These are phyloP conservation scores for Alectoris magna DNA, from an alignment of 2,797 vertebrate genomes.

Conservation along the genomic window DNA sequence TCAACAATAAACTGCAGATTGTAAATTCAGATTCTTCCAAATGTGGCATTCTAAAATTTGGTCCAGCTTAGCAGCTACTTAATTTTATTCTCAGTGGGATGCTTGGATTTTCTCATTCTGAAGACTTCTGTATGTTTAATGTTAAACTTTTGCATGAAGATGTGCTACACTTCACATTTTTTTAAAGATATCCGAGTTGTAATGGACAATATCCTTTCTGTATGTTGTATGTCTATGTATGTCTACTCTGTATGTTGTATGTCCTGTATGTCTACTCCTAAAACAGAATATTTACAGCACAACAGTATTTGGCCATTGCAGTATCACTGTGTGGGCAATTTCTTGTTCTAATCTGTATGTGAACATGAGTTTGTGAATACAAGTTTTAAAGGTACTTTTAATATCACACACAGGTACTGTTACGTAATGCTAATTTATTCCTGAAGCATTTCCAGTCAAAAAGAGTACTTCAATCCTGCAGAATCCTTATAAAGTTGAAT, in stretches of 20 bases:
- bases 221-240: background rate
- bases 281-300: background rate
- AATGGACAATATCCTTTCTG: background rate
- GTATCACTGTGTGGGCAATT: background rate
- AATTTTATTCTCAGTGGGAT: background rate
- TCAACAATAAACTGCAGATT: background rate
- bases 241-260: background rate
- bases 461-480: background rate
- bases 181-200: background rate
- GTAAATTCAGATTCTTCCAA: background rate
- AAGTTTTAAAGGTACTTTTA: background rate
- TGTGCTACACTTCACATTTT: background rate
- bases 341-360: background rate
- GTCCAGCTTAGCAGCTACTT: background rate
- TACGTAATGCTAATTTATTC: background rate
- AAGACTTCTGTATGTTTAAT: background rate
- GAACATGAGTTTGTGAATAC: background rate
- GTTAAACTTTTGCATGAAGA: background rate
- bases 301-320: background rate
- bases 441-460: background rate
- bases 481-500: background rate
- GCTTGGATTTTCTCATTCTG: background rate
- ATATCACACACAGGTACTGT: background rate
- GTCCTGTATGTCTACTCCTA: background rate
- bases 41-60: background rate